These are phyloP conservation scores for Sycophila sp. DNA, from an alignment of 1,140 invertebrate species.

Conservation along the genomic window DNA sequence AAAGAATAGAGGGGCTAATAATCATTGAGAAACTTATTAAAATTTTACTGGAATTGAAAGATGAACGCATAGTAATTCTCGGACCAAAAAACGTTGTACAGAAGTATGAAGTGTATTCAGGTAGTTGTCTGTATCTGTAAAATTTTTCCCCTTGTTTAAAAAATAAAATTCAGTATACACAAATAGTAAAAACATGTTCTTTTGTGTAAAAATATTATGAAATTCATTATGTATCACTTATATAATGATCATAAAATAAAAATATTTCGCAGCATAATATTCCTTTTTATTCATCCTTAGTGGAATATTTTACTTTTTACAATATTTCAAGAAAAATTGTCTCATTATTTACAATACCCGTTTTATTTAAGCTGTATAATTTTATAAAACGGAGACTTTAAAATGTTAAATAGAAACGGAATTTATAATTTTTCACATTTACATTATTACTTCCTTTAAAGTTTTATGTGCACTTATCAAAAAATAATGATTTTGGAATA, in stretches of 20 bases:
- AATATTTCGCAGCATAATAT: conserved; percentile 23
- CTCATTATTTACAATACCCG: neutral
- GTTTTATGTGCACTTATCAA: too few species aligned
- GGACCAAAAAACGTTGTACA: conserved; percentile 49
- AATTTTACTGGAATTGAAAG: conserved; percentile 40
- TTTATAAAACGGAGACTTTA: too few species aligned
- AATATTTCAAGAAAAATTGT: neutral
- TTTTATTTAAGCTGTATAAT: neutral
- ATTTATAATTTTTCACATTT: too few species aligned
- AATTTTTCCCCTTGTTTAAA: neutral
- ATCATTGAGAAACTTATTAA: conserved; percentile 31
- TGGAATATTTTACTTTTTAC: neutral
- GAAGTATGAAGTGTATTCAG: conserved; percentile 38
- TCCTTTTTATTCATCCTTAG: conserved; percentile 14
- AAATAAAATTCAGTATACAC: conserved; percentile 15
- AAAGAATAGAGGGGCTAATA: too few species aligned
- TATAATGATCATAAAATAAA: conserved; percentile 41
- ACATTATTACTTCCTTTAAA: too few species aligned
- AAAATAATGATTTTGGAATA: too few species aligned
- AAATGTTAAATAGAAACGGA: too few species aligned
- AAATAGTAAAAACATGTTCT: conserved; percentile 29
- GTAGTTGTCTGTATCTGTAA: conserved; percentile 31
- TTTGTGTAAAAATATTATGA: conserved; percentile 30
- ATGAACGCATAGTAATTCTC: conserved; percentile 40
- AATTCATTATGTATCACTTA: conserved; percentile 36